Percentiles rank a stretch among this genome's conserved stretches.
Conservation (phyloP, 92 coral and sea anemone genomes). For the Hydrozoanthus gracilis region DNA sequence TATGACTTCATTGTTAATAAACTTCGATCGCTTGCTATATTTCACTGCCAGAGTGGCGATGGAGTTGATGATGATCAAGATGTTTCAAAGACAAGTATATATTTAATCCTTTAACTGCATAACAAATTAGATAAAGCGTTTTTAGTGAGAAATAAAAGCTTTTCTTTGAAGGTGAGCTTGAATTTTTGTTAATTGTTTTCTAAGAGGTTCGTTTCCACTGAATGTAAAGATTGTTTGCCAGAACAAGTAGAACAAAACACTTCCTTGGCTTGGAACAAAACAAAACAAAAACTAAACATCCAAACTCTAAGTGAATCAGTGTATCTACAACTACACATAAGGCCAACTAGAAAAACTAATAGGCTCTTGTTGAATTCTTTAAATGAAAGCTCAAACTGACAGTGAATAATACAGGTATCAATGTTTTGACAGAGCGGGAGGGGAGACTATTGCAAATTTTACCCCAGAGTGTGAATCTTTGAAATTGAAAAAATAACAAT, state of each 20-base stretch:
- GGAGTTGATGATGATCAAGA: constrained; percentile 4
- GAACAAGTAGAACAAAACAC: constrained; percentile 14
- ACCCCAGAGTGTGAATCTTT: constrained; percentile 5
- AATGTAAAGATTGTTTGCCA: constrained; percentile 13
- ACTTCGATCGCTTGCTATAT: constrained; percentile 32
- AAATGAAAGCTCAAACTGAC: constrained; percentile 3
- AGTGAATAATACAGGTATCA: constrained; percentile 3
- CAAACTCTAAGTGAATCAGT: constrained; percentile 7
- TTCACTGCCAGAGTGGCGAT: constrained; percentile 24
- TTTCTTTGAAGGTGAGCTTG: background rate
- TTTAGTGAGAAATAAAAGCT: constrained; percentile 1
- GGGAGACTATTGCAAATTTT: constrained; percentile 2
- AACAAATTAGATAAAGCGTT: constrained; percentile 6
- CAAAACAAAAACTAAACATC: constrained; percentile 6
- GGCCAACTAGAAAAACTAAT: background rate
- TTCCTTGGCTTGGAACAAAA: constrained; percentile 11
- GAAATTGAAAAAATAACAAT: background rate
- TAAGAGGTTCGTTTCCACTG: constrained; percentile 16
- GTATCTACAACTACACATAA: background rate
- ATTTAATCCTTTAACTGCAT: constrained; percentile 6
- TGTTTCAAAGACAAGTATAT: constrained; percentile 7
- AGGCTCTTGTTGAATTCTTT: background rate
- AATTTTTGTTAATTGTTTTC: constrained; percentile 5
- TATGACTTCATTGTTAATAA: constrained; percentile 30
- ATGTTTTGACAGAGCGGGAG: constrained; percentile 10